These are phyloP conservation scores for Euleptes europaea DNA, from an alignment of 2,113 vertebrate species.

Conservation along the genomic window DNA sequence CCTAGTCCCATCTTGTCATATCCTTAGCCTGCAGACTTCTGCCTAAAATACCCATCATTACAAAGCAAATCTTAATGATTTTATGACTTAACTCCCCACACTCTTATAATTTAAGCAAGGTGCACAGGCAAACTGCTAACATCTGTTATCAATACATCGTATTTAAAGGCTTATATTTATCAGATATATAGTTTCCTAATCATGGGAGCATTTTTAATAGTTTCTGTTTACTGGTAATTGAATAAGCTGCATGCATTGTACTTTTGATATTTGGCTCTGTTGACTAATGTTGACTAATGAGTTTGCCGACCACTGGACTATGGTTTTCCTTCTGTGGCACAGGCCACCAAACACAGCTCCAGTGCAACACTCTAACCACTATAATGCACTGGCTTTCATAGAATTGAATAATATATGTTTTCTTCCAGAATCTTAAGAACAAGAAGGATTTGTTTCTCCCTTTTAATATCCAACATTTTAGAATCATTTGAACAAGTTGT, in stretches of 20 bases:
- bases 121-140: constrained; percentile 33
- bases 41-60: constrained; percentile 50
- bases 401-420: neutral
- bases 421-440: neutral
- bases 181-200: constrained; percentile 37
- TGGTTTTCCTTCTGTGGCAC: neutral
- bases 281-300: too few relatives aligned
- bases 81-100: constrained; percentile 48
- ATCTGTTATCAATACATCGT: constrained; percentile 49
- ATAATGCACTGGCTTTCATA: neutral
- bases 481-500: neutral
- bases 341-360: neutral
- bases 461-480: neutral
- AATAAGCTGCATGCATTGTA: constrained; percentile 41
- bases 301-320: too few relatives aligned
- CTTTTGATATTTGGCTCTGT: too few relatives aligned
- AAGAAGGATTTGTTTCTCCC: neutral
- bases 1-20: constrained; percentile 40
- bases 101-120: constrained; percentile 54
- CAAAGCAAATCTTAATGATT: constrained; percentile 56
- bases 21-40: constrained; percentile 31
- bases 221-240: constrained; percentile 32
- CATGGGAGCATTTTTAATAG: constrained; percentile 26
- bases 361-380: neutral
- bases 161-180: constrained; percentile 45